Evolutionary conservation across 2,797 vertebrate genomes (phyloP).

Genomic region (Muscicapa striata): DNA sequence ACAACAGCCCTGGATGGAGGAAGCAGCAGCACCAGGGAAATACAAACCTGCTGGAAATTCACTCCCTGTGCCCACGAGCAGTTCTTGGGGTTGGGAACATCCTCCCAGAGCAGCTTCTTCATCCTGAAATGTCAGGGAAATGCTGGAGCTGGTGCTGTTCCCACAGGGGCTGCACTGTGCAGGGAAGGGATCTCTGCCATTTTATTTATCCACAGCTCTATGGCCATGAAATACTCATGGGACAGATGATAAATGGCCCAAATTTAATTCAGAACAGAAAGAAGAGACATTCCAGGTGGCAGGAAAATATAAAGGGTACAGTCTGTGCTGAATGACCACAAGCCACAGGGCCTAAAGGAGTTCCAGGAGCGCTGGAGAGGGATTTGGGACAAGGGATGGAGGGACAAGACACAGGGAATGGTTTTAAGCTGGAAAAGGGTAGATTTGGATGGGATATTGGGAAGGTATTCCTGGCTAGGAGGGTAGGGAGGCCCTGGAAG

Average conservation of each 20-base stretch:
- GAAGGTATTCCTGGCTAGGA: background rate
- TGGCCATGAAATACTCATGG: background rate
- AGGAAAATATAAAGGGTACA: background rate
- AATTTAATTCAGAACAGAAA: background rate
- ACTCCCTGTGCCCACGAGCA: conserved; percentile 95
- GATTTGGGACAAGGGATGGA: background rate
- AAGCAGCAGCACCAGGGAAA: background rate
- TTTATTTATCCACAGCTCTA: background rate
- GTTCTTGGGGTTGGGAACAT: conserved; percentile 94
- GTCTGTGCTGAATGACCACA: background rate
- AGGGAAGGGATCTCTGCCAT: background rate
- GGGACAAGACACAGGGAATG: background rate
- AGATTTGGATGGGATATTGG: background rate
- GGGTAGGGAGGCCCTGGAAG: fast-evolving
- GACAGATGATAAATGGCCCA: background rate
- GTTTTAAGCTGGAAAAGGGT: background rate
- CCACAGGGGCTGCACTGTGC: no score
- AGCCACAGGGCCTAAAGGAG: background rate
- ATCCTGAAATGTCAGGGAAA: conserved; percentile 79
- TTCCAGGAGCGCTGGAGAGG: background rate
- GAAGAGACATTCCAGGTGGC: background rate
- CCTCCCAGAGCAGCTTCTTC: conserved; percentile 92
- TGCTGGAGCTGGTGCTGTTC: background rate
- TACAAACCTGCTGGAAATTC: conserved; percentile 89
- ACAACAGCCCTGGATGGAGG: background rate